phyloP scores from a whole-genome alignment of 2,113 vertebrate genomes.

The Peromyscus maniculatus region DNA sequence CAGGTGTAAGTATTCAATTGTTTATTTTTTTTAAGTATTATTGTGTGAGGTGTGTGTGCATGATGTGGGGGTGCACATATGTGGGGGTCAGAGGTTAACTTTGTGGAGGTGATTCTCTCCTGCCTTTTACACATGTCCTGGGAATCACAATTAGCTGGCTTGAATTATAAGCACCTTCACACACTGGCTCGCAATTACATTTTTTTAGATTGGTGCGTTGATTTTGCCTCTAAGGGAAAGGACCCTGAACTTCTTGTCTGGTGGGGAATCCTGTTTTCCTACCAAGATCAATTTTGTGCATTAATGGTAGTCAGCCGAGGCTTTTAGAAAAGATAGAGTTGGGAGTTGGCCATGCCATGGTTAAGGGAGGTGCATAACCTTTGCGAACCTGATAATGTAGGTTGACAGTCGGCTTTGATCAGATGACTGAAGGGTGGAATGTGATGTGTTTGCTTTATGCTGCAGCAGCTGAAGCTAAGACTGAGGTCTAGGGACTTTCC shows the following conservation, averaged over 20 bases:
- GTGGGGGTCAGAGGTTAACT: background rate
- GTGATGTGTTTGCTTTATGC: background rate
- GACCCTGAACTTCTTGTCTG: background rate
- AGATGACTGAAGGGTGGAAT: background rate
- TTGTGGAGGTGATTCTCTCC: background rate
- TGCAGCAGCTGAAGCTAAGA: background rate
- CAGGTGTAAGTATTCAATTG: background rate
- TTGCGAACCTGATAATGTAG: background rate
- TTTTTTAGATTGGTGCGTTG: background rate
- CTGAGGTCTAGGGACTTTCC: background rate
- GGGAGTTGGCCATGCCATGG: background rate
- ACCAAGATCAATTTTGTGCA: background rate
- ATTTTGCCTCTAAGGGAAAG: background rate
- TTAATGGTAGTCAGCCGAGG: background rate
- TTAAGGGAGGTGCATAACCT: background rate
- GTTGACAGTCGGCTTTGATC: background rate
- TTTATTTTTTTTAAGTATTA: background rate
- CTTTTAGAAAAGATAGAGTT: conserved; percentile 22
- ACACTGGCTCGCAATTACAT: background rate
- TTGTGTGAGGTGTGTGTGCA: background rate
- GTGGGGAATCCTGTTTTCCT: background rate
- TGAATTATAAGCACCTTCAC: too few species aligned
- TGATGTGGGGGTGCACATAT: background rate
- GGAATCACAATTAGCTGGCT: background rate
- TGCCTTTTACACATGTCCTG: background rate